phyloP scores from a whole-genome alignment of 2,888 invertebrate genomes.

The Dolomedes plantarius region DNA sequence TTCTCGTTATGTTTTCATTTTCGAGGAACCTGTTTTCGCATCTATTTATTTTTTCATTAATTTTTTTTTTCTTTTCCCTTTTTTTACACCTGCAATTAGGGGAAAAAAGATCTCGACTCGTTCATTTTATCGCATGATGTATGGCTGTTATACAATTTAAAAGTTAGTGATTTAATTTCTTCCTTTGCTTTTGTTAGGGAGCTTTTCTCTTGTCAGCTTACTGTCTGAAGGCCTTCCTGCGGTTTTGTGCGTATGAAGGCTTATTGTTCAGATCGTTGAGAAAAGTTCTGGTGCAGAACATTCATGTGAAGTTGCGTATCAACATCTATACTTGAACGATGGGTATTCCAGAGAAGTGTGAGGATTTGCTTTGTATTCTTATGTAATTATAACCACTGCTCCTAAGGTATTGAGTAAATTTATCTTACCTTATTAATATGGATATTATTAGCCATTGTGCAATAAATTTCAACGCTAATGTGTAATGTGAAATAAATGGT shows the following conservation, averaged over 20 bases:
- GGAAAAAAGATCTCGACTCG: background rate
- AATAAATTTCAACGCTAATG: no score
- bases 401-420: no score
- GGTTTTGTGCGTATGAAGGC: background rate
- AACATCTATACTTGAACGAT: no score
- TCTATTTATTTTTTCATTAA: constrained; percentile 33
- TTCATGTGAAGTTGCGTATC: no score
- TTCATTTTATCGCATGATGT: background rate
- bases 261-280: no score
- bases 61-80: background rate
- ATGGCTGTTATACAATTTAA: background rate
- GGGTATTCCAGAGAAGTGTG: no score
- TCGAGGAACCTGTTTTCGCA: constrained; percentile 47
- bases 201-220: background rate
- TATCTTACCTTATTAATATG: no score
- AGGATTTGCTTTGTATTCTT: no score
- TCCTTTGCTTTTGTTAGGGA: background rate
- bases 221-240: background rate
- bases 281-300: no score
- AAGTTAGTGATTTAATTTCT: background rate
- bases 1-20: constrained; percentile 22
- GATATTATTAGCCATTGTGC: no score
- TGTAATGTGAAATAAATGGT: no score
- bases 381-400: no score
- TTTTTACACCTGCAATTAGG: background rate